Evolutionary conservation across 2,113 vertebrate species (phyloP), one percentile per base, ranked within the genome.

Genomic region (Forbesichthys papilliferus): DNA sequence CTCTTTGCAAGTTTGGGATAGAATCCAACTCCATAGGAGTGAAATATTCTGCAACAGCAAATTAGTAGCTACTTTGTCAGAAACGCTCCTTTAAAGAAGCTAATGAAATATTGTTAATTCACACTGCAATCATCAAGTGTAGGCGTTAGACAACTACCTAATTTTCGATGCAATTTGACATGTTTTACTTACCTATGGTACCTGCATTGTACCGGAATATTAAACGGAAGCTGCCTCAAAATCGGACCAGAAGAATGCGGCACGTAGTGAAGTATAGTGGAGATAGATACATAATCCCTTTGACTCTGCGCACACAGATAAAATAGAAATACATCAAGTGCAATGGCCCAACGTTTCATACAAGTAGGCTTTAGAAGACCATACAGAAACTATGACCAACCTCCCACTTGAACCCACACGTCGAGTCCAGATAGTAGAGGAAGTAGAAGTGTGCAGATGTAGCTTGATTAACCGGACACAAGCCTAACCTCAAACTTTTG

Each of bases 221-320:
- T 5, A 69, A 91, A 91, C 0, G 84, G 57, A 9, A 76, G 8
- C 3, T 90, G 86, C 66, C 90, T 77, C 49, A 89, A 5, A 49
- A 92, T 52, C 1, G 10, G n/a, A 11, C 55, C 61, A 0, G 55
- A 11, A 55, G 10, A 3, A 0, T 5, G 8, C 4, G 83, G 85
- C 1, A 68, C 51, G 49, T 84, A 93, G 42, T 1, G 3, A 20
- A 92, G 57, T 0, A 4, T 1, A 33, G 48, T 89, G 1, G 42
- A 52, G 60, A 89, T 64, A 0, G 1, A 20, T 2, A 82, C 3
- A 34, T 36, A 2, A 48, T 89, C 72, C 9, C 27, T 3, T 27
- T 27, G 2, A 27, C 27, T 27, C 27, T 27, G 27, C 27, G 2
- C 27, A 42, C 68, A 84, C 91, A 91, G 64, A 2, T 79, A 79